Base-by-base conservation (phyloP, 2,797 vertebrate species). In the Mormyrus hasselquistii region DNA sequence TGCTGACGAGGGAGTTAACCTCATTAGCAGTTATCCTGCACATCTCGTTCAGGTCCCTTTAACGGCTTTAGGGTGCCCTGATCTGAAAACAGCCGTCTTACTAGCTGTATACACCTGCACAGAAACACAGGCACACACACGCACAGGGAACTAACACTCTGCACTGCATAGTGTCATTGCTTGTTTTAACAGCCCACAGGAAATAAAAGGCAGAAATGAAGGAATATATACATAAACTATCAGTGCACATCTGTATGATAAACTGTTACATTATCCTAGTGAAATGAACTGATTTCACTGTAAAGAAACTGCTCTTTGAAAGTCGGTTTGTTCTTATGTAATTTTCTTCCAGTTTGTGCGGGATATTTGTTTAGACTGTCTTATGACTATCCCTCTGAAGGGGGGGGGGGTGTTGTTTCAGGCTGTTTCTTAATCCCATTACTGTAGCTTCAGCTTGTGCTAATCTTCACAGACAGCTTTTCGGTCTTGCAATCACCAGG, bases 361-460 rank as follows among this genome's bases (percentile, higher is more conserved):
- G 25, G 50, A 12, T 85, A 29, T 53, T 25, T 85, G 49, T 85
- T 85, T 85, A 25, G n/a, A 50, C 83, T 4, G 12, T 34, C 1
- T 73, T 12, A 16, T 16, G 12, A 73, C 65, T 73, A 16, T 16
- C 25, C 49, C 22, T 85, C 83, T 47, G 22, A 52, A 47, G 6
- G 12, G 83, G 83, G 83, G 83, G 41, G 19, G 79, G 69, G 73
- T 29, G 25, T 8, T 8, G 52, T 55, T 55, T 95, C 95, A 93
- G 94, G 89, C 38, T 73, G 65, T 47, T 90, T 90, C 92, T 87
- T 96, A 96, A 96, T 96, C 96, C 92, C 7, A 93, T 96, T 96
- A 96, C 92, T 87, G 41, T 87, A 89, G 89, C 90, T 88, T 90
- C 91, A 88, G 86, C 82, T 89, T 89, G 91, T 89, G 91, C 91